Evolutionary conservation across 2,888 invertebrate species (phyloP), one percentile per base, ranked within the genome.

Genomic region (Ormia ochracea): DNA sequence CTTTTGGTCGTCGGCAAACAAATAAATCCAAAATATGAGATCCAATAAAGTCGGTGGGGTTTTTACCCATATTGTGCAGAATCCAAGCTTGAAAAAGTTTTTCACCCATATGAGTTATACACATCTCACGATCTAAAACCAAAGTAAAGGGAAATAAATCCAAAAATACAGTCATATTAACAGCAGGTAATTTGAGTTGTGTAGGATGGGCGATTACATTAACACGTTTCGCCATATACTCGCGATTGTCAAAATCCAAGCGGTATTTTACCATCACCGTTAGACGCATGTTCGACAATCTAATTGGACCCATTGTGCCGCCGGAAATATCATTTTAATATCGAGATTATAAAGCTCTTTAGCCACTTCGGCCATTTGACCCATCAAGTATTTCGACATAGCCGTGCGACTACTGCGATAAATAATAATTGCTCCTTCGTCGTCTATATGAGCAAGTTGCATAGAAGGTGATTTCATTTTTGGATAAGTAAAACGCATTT

Each of bases 401-500:
- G 96, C 96, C 54, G 93, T 92, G 48, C 98, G 92, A 1, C 93
- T 93, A 84, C 96, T 96, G 81, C 96, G 92, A 87, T 98, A 98
- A 5, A 96, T 94, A 48, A 97, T 91, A 70, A 96, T 93, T 0
- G 96, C 96, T 3, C 89, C 98, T 58, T 94, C 92, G 43, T 93
- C 92, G 85, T 97, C 96, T 83, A 96, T 94, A 74, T 94, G 93
- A 0, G 95, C 95, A 81, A 97, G 92, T 88, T 96, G 96, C 94
- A 98, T 97, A 56, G 96, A 96, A 0, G 98, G 98, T 78, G 96
- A 96, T 85, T 95, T 95, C 96, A 98, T 96, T 89, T 95, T 95
- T 0, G 97, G 97, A 89, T 96, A 98, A 5, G 97, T 96, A 88
- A 96, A 96, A 73, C 96, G 91, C 93, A 97, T 97, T 85, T 96